Evolutionary conservation across 2,888 invertebrate species (phyloP).

Genomic region (Coenonympha glycerion): DNA sequence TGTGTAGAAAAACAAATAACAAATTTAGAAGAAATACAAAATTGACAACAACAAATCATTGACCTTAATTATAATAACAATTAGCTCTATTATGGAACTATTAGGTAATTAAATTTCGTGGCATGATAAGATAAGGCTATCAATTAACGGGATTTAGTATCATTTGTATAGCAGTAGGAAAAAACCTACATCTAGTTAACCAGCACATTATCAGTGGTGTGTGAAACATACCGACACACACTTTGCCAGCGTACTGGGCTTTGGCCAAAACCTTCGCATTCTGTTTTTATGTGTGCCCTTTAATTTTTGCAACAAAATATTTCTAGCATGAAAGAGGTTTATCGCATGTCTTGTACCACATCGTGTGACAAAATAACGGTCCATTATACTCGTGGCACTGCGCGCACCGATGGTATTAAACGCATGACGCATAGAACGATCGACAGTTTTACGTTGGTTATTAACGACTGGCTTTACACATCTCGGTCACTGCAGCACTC

Average conservation of each 20-base stretch:
- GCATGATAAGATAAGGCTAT: not conserved
- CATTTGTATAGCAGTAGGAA: too few relatives aligned
- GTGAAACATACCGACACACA: too few relatives aligned
- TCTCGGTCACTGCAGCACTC: too few relatives aligned
- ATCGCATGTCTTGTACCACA: constrained; percentile 17
- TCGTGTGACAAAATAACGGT: constrained; percentile 44
- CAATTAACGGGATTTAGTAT: not conserved
- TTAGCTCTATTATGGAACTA: not conserved
- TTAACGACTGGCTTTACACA: constrained; percentile 9
- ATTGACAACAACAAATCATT: too few relatives aligned
- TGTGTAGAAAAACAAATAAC: not conserved
- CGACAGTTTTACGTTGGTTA: constrained; percentile 20
- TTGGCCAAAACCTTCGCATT: too few relatives aligned
- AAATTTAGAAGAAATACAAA: not conserved
- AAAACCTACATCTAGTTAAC: too few relatives aligned
- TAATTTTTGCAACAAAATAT: not conserved
- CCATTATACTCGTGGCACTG: too few relatives aligned
- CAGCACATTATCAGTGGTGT: too few relatives aligned
- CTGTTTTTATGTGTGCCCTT: too few relatives aligned
- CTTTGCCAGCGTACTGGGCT: too few relatives aligned
- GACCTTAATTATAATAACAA: not conserved
- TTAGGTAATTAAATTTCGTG: too few relatives aligned
- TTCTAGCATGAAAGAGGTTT: constrained; percentile 8
- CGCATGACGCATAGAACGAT: constrained; percentile 30
- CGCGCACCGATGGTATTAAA: too few relatives aligned